Evolutionary conservation across 2,888 invertebrate genomes (phyloP).

Genomic region (Geotrupes spiniger): DNA sequence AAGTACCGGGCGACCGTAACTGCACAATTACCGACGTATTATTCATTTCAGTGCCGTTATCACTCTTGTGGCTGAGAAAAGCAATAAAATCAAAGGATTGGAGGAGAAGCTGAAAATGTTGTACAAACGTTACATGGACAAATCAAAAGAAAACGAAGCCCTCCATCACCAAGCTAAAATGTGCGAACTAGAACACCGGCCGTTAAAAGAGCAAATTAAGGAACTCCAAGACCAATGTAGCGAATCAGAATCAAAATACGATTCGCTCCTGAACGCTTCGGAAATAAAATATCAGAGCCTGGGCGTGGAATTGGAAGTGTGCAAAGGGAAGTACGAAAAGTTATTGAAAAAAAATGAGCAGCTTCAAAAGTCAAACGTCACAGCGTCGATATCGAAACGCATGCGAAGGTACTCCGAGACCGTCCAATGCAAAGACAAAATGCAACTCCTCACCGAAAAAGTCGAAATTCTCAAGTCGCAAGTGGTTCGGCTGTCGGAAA

Average conservation of each 20-base stretch:
- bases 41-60: constrained; percentile 14
- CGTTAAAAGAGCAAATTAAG: constrained; percentile 7
- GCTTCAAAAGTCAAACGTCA: too few species aligned
- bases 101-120: constrained; percentile 12
- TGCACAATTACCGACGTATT: neutral
- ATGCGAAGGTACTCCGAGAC: too few species aligned
- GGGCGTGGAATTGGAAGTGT: constrained; percentile 9
- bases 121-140: constrained; percentile 13
- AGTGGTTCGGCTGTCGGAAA: too few species aligned
- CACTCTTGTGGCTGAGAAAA: constrained; percentile 13
- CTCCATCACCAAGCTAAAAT: constrained; percentile 9
- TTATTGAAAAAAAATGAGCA: constrained; percentile 3
- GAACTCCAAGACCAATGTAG: constrained; percentile 5
- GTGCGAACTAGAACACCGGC: constrained; percentile 13
- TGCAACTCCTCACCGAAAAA: too few species aligned
- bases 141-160: constrained; percentile 13
- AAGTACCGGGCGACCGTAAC: constrained; percentile 1
- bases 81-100: constrained; percentile 11
- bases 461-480: too few species aligned
- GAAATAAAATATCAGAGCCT: constrained; percentile 17
- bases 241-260: constrained; percentile 8
- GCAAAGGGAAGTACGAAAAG: constrained; percentile 7
- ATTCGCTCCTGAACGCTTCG: constrained; percentile 6
- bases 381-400: too few species aligned
- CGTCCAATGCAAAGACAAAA: too few species aligned